Evolutionary conservation across 2,113 vertebrate genomes (phyloP), one percentile per base, ranked within the genome.

Genomic region (Epinephelus moara): DNA sequence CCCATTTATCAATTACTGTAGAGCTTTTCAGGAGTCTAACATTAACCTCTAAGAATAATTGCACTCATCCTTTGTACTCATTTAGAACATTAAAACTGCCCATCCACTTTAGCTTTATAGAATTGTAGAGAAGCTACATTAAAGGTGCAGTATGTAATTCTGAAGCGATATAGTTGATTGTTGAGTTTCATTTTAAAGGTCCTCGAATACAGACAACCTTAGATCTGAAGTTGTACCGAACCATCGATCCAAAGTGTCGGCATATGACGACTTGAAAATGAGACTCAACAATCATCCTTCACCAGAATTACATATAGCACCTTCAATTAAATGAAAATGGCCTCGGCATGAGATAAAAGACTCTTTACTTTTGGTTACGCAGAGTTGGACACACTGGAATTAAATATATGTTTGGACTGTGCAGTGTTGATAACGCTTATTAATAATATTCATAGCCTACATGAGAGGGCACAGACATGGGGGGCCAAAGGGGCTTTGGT

Each of bases 1-100:
- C 57, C 92, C 88, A 92, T 94, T 94, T 86, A 94, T 93, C 88
- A 95, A 94, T 94, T 94, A 94, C 86, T 82, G 75, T 82, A 74
- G 47, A 74, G 81, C 86, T 91, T 94, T 94, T 90, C 75, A 85
- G 64, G 78, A 88, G 40, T 82, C 78, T 69, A 89, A 89, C 82
- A 92, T 92, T 94, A 91, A 90, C 89, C 85, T 90, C 88, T 73
- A 87, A 89, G 79, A 93, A 90, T 88, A 92, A 84, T 87, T 82
- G 81, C 84, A 82, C 84, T 92, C 85, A 89, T 92, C 77, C 72
- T 76, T 80, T 77, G 81, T 85, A 76, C 53, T 81, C 70, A 85
- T 89, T 87, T 77, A 72, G 57, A 76, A 84, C 82, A 88, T 82
- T 86, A 77, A 84, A 60, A 61, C 76, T 71, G 62, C 75, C 71